Evolutionary conservation across 2,888 invertebrate genomes (phyloP).

Genomic region (Dendrolimus pini): DNA sequence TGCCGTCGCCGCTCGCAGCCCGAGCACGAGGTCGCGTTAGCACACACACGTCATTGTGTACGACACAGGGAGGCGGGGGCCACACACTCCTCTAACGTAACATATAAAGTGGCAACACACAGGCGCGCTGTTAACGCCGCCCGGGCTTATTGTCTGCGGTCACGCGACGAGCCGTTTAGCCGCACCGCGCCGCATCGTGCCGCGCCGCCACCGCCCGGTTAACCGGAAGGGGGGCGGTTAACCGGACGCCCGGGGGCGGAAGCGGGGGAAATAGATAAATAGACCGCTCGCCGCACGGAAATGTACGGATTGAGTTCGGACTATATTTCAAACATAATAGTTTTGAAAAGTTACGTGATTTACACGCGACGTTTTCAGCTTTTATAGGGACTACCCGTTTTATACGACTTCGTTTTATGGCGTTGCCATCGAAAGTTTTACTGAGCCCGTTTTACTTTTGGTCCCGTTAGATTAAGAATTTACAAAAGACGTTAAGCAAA

Average conservation of each 20-base stretch:
- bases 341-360: constrained; percentile 74
- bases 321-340: constrained; percentile 76
- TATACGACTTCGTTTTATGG: constrained; percentile 57
- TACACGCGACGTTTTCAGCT: constrained; percentile 69
- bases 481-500: not conserved
- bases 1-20: constrained; percentile 19
- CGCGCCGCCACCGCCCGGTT: constrained; percentile 64
- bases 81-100: constrained; percentile 48
- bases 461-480: constrained; percentile 35
- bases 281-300: constrained; percentile 74
- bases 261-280: constrained; percentile 77
- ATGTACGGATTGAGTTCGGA: constrained; percentile 75
- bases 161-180: constrained; percentile 77
- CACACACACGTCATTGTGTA: constrained; percentile 11
- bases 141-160: constrained; percentile 77
- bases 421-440: constrained; percentile 58
- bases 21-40: constrained; percentile 3
- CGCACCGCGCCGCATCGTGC: constrained; percentile 63
- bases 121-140: constrained; percentile 74
- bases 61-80: constrained; percentile 16
- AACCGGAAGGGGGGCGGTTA: constrained; percentile 76
- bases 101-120: constrained; percentile 76
- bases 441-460: constrained; percentile 49
- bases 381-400: constrained; percentile 57
- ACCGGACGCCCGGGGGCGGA: constrained; percentile 75